Percentiles rank a stretch among this genome's conserved stretches.
These are phyloP conservation scores for Lagocephalus sceleratus DNA, from an alignment of 2,797 vertebrate species.

Conservation along the genomic window DNA sequence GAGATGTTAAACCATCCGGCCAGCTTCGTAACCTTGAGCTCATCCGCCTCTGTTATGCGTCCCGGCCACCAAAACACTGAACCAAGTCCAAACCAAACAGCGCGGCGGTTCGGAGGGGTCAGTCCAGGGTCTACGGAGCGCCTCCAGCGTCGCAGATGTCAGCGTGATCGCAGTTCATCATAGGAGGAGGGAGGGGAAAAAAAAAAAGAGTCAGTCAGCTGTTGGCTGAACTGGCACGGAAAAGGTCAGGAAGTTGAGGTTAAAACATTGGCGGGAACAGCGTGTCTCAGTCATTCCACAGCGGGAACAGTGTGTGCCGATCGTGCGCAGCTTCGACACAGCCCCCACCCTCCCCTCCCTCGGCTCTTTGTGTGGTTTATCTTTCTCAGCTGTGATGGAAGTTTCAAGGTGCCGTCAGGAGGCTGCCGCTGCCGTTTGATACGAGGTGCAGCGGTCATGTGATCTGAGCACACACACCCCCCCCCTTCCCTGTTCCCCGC, in stretches of 20 bases:
- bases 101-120: constrained; percentile 7
- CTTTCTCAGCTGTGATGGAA: constrained; percentile 37
- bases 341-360: not conserved
- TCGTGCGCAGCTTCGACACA: constrained; percentile 8
- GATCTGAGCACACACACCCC: constrained; percentile 18
- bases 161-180: constrained; percentile 3
- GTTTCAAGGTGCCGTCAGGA: constrained; percentile 31
- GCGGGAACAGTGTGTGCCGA: constrained; percentile 61
- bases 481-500: not conserved
- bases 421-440: constrained; percentile 23
- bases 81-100: not conserved
- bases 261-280: constrained; percentile 36
- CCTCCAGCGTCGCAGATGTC: constrained; percentile 4
- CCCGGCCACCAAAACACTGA: not conserved
- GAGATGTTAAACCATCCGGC: not conserved
- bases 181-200: not conserved
- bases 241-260: constrained; percentile 22
- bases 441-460: constrained; percentile 34
- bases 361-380: constrained; percentile 11
- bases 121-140: constrained; percentile 11
- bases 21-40: not conserved
- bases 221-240: not conserved
- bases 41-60: not conserved
- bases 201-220: constrained; percentile 7
- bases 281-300: constrained; percentile 45